These are phyloP conservation scores for Trachymyrmex cornetzi DNA, from an alignment of 1,140 invertebrate genomes.

Conservation along the genomic window DNA sequence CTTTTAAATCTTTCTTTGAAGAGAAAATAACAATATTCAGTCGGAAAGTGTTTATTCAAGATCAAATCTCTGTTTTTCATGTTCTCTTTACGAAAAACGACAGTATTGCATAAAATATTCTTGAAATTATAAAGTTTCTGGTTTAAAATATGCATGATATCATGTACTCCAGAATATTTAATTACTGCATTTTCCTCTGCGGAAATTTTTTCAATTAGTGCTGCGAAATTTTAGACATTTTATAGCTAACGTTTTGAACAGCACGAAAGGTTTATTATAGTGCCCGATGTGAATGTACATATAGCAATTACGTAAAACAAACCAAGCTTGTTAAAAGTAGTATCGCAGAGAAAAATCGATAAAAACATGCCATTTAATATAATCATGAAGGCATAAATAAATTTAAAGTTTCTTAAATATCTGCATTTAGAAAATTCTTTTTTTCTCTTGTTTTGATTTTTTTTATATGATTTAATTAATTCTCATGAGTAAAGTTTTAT, in stretches of 20 bases:
- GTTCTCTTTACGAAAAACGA: background rate
- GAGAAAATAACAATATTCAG: background rate
- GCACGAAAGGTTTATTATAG: conserved; percentile 9
- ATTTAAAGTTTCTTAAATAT: conserved; percentile 11
- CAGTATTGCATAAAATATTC: conserved; percentile 3
- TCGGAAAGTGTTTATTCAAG: background rate
- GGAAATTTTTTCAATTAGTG: conserved; percentile 40
- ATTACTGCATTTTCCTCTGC: conserved; percentile 37
- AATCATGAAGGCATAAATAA: conserved; percentile 1
- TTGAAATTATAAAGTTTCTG: conserved; percentile 18
- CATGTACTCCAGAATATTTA: conserved; percentile 40
- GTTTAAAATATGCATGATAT: background rate
- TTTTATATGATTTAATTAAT: background rate
- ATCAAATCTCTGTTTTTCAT: background rate
- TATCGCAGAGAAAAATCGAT: conserved; percentile 25
- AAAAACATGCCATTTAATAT: conserved; percentile 24
- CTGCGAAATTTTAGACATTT: conserved; percentile 21
- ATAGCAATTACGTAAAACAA: conserved; percentile 5
- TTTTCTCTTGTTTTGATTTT: background rate
- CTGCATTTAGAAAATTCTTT: background rate
- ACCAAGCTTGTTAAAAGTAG: conserved; percentile 34
- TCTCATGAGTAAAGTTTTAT: background rate
- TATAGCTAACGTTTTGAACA: conserved; percentile 14
- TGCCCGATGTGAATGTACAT: conserved; percentile 8
- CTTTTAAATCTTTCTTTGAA: background rate